Percentiles rank a stretch among this genome's conserved stretches.
These are phyloP conservation scores for Charina bottae DNA, from an alignment of 2,113 vertebrate species.

Conservation along the genomic window DNA sequence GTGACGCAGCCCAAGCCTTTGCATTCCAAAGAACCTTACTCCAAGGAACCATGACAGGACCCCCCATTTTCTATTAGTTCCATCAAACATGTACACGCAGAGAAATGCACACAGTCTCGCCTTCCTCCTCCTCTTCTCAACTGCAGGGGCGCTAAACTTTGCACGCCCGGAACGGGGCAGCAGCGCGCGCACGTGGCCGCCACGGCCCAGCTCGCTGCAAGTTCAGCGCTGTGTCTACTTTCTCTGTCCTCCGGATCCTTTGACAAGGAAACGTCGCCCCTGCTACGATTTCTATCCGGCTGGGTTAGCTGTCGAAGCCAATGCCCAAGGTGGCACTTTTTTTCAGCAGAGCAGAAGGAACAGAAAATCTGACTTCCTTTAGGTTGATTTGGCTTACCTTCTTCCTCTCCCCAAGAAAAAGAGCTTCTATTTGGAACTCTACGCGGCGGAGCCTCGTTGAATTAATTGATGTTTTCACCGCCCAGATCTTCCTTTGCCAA, in stretches of 20 bases:
- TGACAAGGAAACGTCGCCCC: background rate
- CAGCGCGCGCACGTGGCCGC: background rate
- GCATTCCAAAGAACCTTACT: background rate
- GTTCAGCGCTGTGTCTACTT: background rate
- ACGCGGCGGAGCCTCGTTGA: conserved; percentile 43
- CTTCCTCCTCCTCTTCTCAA: background rate
- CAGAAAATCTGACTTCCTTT: background rate
- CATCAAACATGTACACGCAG: background rate
- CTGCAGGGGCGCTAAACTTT: background rate
- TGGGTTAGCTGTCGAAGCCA: background rate
- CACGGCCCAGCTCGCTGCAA: background rate
- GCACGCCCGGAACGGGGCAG: background rate
- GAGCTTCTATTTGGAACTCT: conserved; percentile 53
- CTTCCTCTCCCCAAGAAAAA: conserved; percentile 28
- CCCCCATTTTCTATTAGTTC: background rate
- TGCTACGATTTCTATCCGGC: background rate
- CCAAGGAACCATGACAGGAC: background rate
- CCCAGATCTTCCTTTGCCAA: conserved; percentile 31
- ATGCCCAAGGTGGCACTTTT: background rate
- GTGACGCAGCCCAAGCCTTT: background rate
- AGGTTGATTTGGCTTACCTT: conserved; percentile 2
- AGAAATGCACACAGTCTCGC: background rate
- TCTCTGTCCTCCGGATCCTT: background rate
- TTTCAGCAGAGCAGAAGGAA: background rate
- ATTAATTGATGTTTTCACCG: conserved; percentile 50